Conservation (phyloP, 2,888 invertebrate species). For the Erebia aethiops region DNA sequence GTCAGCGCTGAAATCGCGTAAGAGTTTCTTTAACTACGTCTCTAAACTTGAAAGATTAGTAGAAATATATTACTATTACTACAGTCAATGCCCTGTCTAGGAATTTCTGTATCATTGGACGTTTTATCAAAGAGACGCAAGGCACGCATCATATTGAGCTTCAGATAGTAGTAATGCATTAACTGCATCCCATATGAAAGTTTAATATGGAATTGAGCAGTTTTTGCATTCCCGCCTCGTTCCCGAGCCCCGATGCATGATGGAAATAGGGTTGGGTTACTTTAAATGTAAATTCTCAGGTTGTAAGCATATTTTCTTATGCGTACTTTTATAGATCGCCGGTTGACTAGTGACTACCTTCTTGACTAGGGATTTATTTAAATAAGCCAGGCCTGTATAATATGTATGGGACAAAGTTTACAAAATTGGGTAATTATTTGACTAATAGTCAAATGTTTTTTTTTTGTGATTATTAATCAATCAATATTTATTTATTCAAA, state of each 20-base stretch:
- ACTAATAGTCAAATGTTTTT: too few species aligned
- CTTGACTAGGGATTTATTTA: too few species aligned
- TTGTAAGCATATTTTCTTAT: constrained; percentile 10
- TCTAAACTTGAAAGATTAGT: background rate
- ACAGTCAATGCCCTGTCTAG: background rate
- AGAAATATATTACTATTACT: background rate
- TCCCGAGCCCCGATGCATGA: constrained; percentile 18
- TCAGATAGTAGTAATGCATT: constrained; percentile 55
- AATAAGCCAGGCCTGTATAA: too few species aligned
- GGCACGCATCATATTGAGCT: constrained; percentile 58
- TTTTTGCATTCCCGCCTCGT: constrained; percentile 38
- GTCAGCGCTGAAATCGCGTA: too few species aligned
- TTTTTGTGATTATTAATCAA: too few species aligned
- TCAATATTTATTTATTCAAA: too few species aligned
- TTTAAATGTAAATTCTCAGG: constrained; percentile 17
- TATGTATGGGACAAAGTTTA: too few species aligned
- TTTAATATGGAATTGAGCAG: constrained; percentile 51
- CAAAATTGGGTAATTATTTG: too few species aligned
- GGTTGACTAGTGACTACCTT: background rate
- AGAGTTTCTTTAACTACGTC: too few species aligned
- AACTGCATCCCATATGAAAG: constrained; percentile 53
- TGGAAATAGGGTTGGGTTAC: constrained; percentile 23
- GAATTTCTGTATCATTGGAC: background rate
- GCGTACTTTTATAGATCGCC: background rate
- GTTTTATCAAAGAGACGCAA: background rate